Base-by-base conservation (phyloP, 1,140 invertebrate species). In the Doryteuthis pealeii region DNA sequence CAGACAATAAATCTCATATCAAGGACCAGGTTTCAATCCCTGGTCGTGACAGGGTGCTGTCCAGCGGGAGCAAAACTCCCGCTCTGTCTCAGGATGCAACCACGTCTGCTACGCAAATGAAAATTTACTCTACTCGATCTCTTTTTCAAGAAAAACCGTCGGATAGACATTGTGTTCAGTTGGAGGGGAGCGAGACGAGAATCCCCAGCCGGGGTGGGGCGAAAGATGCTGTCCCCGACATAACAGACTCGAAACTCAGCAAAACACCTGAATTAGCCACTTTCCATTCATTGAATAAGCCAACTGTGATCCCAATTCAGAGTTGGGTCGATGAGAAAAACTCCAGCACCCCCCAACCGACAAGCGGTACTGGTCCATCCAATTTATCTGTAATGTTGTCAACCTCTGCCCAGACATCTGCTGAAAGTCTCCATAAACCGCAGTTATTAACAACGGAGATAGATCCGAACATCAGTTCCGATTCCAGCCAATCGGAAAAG, bases 301-400 rank as follows among this genome's bases (percentile, higher is more conserved):
- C 66, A 68, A 28, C 66, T 68, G 66, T 68, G 66, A 68, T 68
- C 10, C 32, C 66, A 31, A 26, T 8, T 32, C 28, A 68, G 31
- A 68, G 32, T 33, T 66, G 65, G 65, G 65, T 66, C 26, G 65
- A 66, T 66, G 65, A 66, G 65, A 66, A 66, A 31, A 26, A 26
- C 12, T 62, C 22, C 26, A 62, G 54, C 18, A 22, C 18, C 5
- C 54, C 10, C 0, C 18, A 62, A 22, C 10, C 22, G 5, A 62
- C 5, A 0, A 18, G 5, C 26, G 18, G 54, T 22, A n/a, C 54
- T 0, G 26, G 54, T 12, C 26, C 26, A 62, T 15, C 12, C 2
- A 62, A 28, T 22, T 22, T 62, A 62, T 62, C 54, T n/a, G 54
- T 18, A 5, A 62, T 62, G 6, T 22, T 62, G 54, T 62, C 54